Percentiles rank a stretch among this genome's conserved stretches.
Conservation (phyloP, 2,888 invertebrate species). For the Agrochola macilenta region DNA sequence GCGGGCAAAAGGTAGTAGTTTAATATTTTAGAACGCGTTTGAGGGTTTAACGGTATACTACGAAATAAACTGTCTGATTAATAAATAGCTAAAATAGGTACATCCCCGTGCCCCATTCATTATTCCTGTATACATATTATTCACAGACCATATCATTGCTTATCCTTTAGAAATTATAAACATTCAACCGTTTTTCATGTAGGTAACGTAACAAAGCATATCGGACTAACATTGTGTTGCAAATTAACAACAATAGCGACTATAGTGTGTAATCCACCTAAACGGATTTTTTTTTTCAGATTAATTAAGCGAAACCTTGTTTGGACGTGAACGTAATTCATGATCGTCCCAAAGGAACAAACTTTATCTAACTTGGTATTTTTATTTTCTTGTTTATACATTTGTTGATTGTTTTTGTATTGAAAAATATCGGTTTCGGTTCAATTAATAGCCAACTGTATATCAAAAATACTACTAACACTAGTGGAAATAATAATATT, state of each 20-base stretch:
- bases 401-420: neutral
- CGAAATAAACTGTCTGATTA: too few relatives aligned
- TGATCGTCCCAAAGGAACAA: conserved; percentile 68
- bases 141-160: neutral
- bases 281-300: conserved; percentile 74
- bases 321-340: conserved; percentile 77
- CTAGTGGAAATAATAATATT: too few relatives aligned
- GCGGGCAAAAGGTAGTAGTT: too few relatives aligned
- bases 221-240: neutral
- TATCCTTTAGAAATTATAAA: neutral
- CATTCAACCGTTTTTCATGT: neutral
- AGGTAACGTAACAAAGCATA: neutral
- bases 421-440: neutral
- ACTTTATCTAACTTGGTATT: conserved; percentile 63
- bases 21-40: neutral
- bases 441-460: too few relatives aligned
- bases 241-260: conserved; percentile 19
- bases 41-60: neutral
- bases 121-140: too few relatives aligned
- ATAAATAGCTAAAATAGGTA: too few relatives aligned
- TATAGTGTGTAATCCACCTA: conserved; percentile 39
- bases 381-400: conserved; percentile 39
- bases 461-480: too few relatives aligned
- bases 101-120: too few relatives aligned
- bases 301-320: conserved; percentile 79